Evolutionary conservation across 2,797 vertebrate species (phyloP).

Genomic region (Bucorvus abyssinicus): DNA sequence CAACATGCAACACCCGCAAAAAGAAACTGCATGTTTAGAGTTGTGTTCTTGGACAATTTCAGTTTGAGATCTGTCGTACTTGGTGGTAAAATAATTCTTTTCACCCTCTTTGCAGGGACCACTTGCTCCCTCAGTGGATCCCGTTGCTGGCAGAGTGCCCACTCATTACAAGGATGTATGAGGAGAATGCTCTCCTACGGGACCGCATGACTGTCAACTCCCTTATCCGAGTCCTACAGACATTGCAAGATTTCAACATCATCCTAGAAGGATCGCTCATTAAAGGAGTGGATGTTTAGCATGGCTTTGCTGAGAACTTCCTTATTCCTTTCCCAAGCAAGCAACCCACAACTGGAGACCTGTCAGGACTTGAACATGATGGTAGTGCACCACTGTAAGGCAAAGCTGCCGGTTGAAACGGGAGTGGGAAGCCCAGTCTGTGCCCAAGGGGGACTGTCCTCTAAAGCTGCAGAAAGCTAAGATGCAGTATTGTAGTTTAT

Average conservation of each 20-base stretch:
- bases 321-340: constrained; percentile 36
- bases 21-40: background rate
- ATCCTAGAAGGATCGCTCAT: constrained; percentile 90
- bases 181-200: constrained; percentile 89
- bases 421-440: background rate
- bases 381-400: constrained; percentile 58
- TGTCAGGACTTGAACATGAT: constrained; percentile 41
- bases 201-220: constrained; percentile 86
- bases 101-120: constrained; percentile 80
- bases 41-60: background rate
- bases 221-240: constrained; percentile 89
- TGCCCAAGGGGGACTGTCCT: constrained; percentile 23
- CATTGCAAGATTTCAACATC: constrained; percentile 91
- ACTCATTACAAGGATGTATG: constrained; percentile 86
- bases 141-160: constrained; percentile 89
- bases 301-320: constrained; percentile 31
- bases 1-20: rapidly evolving
- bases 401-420: background rate
- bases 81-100: background rate
- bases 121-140: constrained; percentile 91
- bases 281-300: constrained; percentile 94
- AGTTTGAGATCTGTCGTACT: background rate
- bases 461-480: constrained; percentile 58
- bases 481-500: constrained; percentile 78
- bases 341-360: constrained; percentile 28